Base-by-base conservation (phyloP, 1,140 invertebrate species). In the Pemphigus obesinymphae region DNA sequence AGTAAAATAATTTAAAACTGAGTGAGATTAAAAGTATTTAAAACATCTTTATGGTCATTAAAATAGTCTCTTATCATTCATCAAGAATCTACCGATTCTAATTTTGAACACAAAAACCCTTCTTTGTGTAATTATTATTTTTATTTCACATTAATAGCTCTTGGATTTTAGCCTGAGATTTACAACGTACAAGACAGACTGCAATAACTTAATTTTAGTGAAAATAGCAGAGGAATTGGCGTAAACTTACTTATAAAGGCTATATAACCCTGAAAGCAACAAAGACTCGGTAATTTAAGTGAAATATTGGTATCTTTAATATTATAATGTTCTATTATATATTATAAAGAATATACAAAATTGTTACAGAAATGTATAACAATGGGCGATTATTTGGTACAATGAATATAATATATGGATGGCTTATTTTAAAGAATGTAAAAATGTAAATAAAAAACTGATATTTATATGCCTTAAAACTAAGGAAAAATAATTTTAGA, bases 141-240 rank as follows among this genome's bases (percentile, higher is more conserved):
- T 23, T 43, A 43, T 43, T 37, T 29, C 68, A 70, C 40, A 45
- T 45, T 70, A 70, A 70, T 20, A 70, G 13, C 68, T 29, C 40
- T 70, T 70, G 37, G 66, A 70, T 70, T 70, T 43, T 29, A 45
- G 68, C n/a, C 37, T 45, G n/a, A 70, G 37, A 70, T 70, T 43
- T 29, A 70, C 68, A 45, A 43, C 13, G 17, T 70, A 70, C 26
- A n/a, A n/a, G n/a, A n/a, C n/a, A n/a, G n/a, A n/a, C n/a, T n/a
- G n/a, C n/a, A 45, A 70, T 23, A 29, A 15, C 6, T 45, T 70
- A 17, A 45, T 20, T 26, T 70, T 0, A 26, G 23, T 45, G 40
- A 43, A 70, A 40, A 70, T 26, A 70, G 10, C 11, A 23, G 13
- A 13, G n/a, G 13, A 70, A 45, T 70, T 70, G 40, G 68, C 68